These are phyloP conservation scores for Dryobates pubescens DNA, from an alignment of 2,797 vertebrate species.

Conservation along the genomic window DNA sequence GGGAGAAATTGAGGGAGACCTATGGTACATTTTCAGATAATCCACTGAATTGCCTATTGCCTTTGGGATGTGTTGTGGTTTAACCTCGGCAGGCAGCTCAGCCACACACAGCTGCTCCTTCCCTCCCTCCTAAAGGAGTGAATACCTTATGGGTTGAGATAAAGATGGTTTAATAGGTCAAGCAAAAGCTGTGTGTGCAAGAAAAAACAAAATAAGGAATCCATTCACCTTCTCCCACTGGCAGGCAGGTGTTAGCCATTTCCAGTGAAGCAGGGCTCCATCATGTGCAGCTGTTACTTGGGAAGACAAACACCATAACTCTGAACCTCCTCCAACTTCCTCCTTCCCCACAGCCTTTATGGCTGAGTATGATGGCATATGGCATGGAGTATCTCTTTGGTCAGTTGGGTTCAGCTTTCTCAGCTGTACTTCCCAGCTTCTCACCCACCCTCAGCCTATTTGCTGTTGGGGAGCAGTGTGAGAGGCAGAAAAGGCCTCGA, in stretches of 20 bases:
- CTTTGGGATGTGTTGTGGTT: background rate
- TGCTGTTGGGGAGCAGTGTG: rapidly evolving
- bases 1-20: background rate
- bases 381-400: background rate
- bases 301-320: background rate
- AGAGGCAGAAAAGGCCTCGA: background rate
- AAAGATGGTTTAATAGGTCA: background rate
- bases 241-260: background rate
- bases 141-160: background rate
- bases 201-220: background rate
- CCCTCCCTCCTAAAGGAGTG: background rate
- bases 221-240: background rate
- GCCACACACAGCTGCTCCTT: background rate
- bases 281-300: rapidly evolving
- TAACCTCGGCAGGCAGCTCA: background rate
- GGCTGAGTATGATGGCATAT: background rate
- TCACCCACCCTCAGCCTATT: background rate
- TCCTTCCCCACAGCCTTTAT: background rate
- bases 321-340: background rate
- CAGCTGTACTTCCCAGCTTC: background rate
- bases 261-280: background rate
- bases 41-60: background rate
- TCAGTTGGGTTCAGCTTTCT: background rate
- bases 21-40: background rate
- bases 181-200: background rate